phyloP scores from a whole-genome alignment of 2,888 invertebrate species.

The Trichopoda pennipes region DNA sequence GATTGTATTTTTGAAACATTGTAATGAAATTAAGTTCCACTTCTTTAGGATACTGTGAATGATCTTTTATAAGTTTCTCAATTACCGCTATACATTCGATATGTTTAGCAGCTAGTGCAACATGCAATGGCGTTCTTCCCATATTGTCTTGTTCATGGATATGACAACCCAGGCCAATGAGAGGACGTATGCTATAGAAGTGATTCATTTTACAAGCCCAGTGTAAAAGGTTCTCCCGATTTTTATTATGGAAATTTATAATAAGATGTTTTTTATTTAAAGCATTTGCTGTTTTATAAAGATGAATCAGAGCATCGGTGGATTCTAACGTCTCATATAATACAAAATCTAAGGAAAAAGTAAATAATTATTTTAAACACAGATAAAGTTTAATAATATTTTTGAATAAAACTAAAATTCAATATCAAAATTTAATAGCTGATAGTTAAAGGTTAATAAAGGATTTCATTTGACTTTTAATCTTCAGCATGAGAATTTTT shows the following conservation, averaged over 20 bases:
- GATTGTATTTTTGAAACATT: constrained; percentile 41
- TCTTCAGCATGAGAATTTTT: too few relatives aligned
- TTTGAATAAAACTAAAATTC: too few relatives aligned
- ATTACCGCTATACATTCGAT: constrained; percentile 24
- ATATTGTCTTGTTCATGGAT: constrained; percentile 26
- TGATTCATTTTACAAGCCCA: constrained; percentile 33
- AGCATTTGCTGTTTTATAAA: constrained; percentile 14
- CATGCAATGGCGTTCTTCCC: constrained; percentile 40
- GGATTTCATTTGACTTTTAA: too few relatives aligned
- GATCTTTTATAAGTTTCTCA: constrained; percentile 20
- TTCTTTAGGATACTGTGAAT: constrained; percentile 3
- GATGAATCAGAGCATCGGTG: not conserved
- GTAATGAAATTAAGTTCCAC: constrained; percentile 11
- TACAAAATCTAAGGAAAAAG: constrained; percentile 34
- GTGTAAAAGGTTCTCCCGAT: constrained; percentile 43
- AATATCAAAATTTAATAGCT: too few relatives aligned
- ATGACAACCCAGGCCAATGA: constrained; percentile 41
- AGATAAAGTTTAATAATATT: too few relatives aligned
- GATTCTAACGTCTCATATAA: constrained; percentile 28
- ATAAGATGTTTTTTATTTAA: not conserved
- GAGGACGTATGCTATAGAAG: constrained; percentile 12
- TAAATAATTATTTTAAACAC: too few relatives aligned
- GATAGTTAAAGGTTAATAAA: too few relatives aligned
- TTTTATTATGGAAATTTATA: constrained; percentile 14
- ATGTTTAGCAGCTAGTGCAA: constrained; percentile 14